These are phyloP conservation scores for Lasioglossum pauxillum DNA, from an alignment of 2,888 invertebrate species.

Conservation along the genomic window DNA sequence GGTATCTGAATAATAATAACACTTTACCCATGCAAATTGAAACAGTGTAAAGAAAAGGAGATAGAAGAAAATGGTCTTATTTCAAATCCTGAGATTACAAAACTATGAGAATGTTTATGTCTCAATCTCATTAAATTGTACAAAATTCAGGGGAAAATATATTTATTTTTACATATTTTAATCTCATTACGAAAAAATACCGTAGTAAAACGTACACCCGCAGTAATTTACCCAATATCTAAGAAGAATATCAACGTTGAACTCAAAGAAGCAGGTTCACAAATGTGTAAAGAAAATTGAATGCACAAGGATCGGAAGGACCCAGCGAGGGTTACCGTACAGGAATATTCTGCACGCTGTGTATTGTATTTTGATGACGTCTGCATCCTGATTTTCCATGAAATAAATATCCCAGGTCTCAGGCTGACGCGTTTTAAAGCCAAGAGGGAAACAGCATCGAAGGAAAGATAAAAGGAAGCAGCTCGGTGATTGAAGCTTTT, in stretches of 20 bases:
- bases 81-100: too few species aligned
- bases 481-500: conserved; percentile 6
- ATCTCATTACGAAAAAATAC: too few species aligned
- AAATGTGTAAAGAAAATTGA: background rate
- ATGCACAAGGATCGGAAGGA: background rate
- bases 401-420: background rate
- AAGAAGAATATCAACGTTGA: background rate
- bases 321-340: background rate
- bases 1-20: too few species aligned
- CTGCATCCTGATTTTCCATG: background rate
- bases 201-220: too few species aligned
- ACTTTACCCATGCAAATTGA: too few species aligned
- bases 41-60: too few species aligned
- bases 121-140: too few species aligned
- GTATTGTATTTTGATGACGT: background rate
- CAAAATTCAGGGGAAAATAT: too few species aligned
- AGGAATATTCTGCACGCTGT: background rate
- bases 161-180: too few species aligned
- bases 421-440: background rate
- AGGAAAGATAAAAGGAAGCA: background rate
- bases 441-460: background rate
- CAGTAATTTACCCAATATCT: too few species aligned
- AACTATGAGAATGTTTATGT: too few species aligned
- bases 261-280: background rate
- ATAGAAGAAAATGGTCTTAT: too few species aligned